Evolutionary conservation across 2,797 vertebrate species (phyloP).

Genomic region (Chrosomus eos): DNA sequence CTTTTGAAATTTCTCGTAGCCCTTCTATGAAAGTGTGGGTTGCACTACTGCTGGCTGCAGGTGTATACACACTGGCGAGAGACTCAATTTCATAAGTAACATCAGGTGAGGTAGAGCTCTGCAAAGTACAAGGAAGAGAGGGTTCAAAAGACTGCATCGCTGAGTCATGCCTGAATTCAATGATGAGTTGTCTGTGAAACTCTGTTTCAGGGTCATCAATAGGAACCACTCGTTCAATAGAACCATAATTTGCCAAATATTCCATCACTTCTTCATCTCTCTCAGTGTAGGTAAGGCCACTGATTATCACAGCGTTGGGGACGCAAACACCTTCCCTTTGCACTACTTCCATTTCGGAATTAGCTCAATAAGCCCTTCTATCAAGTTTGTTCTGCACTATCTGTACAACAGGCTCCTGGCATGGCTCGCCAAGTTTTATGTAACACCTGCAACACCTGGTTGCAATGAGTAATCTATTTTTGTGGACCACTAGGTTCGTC

Average conservation of each 20-base stretch:
- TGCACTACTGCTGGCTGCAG: background rate
- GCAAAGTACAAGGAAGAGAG: background rate
- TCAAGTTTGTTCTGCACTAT: background rate
- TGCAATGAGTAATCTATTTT: too few relatives aligned
- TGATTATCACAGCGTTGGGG: background rate
- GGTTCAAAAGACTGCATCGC: background rate
- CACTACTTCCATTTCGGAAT: background rate
- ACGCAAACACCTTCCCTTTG: background rate
- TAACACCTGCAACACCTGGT: too few relatives aligned
- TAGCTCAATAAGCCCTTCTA: background rate
- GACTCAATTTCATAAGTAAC: background rate
- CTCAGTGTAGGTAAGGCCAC: background rate
- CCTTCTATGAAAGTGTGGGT: background rate
- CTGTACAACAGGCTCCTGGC: background rate
- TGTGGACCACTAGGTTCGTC: too few relatives aligned
- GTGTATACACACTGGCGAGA: background rate
- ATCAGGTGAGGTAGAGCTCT: background rate
- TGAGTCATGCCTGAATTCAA: background rate
- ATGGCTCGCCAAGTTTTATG: background rate
- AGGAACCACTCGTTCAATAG: background rate
- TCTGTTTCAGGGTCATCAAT: background rate
- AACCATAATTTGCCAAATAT: background rate
- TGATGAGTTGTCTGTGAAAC: background rate
- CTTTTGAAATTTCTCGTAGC: background rate
- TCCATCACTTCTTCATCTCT: background rate